phyloP scores from a whole-genome alignment of 2,113 vertebrate species.

The Carassius gibelio region DNA sequence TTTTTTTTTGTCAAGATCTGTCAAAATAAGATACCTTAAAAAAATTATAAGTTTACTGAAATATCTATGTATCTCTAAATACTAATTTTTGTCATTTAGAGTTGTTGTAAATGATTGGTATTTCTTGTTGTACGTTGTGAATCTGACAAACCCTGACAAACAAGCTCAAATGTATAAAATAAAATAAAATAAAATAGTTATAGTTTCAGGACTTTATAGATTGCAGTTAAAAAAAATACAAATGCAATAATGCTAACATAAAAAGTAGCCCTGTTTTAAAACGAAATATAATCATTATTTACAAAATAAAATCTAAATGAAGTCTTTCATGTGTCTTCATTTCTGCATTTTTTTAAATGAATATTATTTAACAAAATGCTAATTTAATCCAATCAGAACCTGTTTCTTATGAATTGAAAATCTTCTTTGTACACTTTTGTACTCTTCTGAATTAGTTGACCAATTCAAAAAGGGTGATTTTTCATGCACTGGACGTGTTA shows the following conservation, averaged over 20 bases:
- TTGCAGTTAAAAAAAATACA: no score
- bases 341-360: not conserved
- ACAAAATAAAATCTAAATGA: not conserved
- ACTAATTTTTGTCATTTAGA: not conserved
- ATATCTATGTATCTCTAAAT: not conserved
- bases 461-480: no score
- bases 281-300: not conserved
- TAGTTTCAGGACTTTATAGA: not conserved
- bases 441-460: not conserved
- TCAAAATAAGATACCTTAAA: not conserved
- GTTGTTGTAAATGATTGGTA: not conserved
- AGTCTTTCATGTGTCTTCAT: no score
- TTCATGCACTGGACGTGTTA: no score
- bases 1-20: not conserved
- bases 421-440: not conserved
- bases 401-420: no score
- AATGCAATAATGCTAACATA: not conserved
- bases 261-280: not conserved
- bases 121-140: not conserved
- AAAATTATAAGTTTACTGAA: not conserved
- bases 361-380: not conserved
- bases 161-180: not conserved
- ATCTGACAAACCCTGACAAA: not conserved
- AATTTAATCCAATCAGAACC: not conserved
- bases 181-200: not conserved